Base-by-base conservation (phyloP, 2,888 invertebrate species). In the Ochropacha duplaris region DNA sequence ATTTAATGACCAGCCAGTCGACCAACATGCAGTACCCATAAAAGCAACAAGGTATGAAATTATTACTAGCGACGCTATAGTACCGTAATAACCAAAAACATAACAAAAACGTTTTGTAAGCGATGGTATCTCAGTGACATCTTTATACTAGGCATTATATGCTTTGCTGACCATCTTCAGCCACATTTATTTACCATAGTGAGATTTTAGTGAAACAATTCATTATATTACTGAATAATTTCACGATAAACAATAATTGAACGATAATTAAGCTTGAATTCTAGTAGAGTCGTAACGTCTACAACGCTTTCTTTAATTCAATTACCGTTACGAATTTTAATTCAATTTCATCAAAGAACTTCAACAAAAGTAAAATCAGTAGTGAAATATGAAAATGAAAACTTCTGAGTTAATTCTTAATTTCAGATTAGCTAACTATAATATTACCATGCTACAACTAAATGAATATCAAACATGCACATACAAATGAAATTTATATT, bases 31-130 rank as follows among this genome's bases (percentile, higher is more conserved):
- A 31, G 49, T 60, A 57, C 54, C 57, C 68, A 51, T 72, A 64
- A 70, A 70, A 67, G 64, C 70, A 72, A 72, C 71, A 66, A 71
- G 62, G 69, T 72, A 71, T 62, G 56, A 68, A 64, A 68, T 65
- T 68, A 64, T 68, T 66, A 65, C 60, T 60, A 62, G 59, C 59
- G 59, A 54, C 12, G 22, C 22, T 55, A 34, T 55, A 16, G 16
- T 52, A n/a, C 36, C 34, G 19, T 26, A 52, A 52, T 52, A 31
- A n/a, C 11, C 31, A 31, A 19, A 16, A 52, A 52, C 12, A 28
- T 28, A n/a, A 3, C 31, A 31, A 19, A 16, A 52, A 52, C 12
- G 8, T 28, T 8, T 28, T 28, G 4, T 8, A 28, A 8, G 28
- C 28, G 28, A 28, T 28, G 28, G 8, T 28, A 8, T 1, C 28